Evolutionary conservation across 1,140 invertebrate genomes (phyloP).

Genomic region (Neodiprion virginianus): DNA sequence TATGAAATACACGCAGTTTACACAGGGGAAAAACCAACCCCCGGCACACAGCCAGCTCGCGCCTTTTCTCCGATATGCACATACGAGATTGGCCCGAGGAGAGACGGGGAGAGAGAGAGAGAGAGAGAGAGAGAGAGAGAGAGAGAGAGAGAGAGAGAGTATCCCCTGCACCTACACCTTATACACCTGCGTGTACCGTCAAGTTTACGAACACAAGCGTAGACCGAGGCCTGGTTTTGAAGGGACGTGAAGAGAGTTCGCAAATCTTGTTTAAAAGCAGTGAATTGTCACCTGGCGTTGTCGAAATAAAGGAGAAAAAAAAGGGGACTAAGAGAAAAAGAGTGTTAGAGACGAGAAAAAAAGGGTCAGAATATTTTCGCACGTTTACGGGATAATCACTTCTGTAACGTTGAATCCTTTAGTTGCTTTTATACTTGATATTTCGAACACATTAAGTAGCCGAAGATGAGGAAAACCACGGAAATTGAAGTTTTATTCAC

Average conservation of each 20-base stretch:
- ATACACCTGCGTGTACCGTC: no score
- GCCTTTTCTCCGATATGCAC: not conserved
- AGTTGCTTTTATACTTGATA: not conserved
- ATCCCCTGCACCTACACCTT: no score
- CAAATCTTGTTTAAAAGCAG: not conserved
- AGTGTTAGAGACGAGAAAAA: not conserved
- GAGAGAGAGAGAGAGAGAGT: no score
- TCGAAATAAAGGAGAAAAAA: no score
- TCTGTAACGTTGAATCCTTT: not conserved
- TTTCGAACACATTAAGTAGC: no score
- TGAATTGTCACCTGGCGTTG: not conserved
- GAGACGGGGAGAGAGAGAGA: not conserved
- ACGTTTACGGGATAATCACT: not conserved
- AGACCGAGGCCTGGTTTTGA: not conserved
- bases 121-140: not conserved
- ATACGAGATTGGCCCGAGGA: not conserved
- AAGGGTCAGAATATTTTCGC: not conserved
- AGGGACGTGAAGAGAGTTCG: not conserved
- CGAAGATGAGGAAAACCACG: no score
- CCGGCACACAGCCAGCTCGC: not conserved
- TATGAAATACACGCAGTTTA: slow-evolving; percentile 10
- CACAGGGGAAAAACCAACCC: not conserved
- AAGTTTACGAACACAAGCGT: no score
- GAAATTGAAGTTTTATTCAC: no score
- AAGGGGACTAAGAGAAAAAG: no score